Conservation (phyloP, 2,888 invertebrate species). For the Eilema sororculum region DNA sequence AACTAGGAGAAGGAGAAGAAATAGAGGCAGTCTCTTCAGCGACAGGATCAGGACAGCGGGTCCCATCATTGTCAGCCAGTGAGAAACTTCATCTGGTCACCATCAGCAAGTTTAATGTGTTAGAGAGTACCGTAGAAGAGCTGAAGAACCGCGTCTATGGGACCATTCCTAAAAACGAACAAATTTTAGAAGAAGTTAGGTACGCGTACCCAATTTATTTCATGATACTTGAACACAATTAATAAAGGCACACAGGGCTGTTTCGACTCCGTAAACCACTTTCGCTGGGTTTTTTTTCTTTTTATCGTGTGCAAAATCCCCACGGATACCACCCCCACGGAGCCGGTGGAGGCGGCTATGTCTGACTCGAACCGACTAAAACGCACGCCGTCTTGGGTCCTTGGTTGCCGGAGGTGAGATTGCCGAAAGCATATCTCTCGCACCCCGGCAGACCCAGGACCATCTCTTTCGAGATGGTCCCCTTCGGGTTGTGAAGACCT, state of each 20-base stretch:
- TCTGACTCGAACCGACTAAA: too few relatives aligned
- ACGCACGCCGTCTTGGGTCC: too few relatives aligned
- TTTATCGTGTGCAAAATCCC: too few relatives aligned
- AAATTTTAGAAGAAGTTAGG: constrained; percentile 80
- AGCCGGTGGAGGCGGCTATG: too few relatives aligned
- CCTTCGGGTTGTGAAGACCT: too few relatives aligned
- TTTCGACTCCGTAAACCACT: neutral
- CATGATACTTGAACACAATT: too few relatives aligned
- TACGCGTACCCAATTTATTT: constrained; percentile 44
- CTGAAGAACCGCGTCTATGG: constrained; percentile 76
- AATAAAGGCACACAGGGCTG: neutral
- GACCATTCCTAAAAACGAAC: constrained; percentile 77
- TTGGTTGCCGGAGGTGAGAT: too few relatives aligned
- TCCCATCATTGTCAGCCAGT: constrained; percentile 36
- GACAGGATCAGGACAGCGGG: neutral
- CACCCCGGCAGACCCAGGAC: too few relatives aligned
- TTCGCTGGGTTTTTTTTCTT: too few relatives aligned
- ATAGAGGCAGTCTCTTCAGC: neutral
- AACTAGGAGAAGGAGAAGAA: neutral
- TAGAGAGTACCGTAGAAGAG: constrained; percentile 73
- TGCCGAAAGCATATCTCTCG: too few relatives aligned
- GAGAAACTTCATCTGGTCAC: constrained; percentile 80
- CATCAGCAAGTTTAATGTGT: constrained; percentile 76
- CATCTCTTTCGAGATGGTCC: too few relatives aligned
- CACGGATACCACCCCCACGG: too few relatives aligned